phyloP scores from a whole-genome alignment of 2,797 vertebrate genomes.

The Varecia variegata region DNA sequence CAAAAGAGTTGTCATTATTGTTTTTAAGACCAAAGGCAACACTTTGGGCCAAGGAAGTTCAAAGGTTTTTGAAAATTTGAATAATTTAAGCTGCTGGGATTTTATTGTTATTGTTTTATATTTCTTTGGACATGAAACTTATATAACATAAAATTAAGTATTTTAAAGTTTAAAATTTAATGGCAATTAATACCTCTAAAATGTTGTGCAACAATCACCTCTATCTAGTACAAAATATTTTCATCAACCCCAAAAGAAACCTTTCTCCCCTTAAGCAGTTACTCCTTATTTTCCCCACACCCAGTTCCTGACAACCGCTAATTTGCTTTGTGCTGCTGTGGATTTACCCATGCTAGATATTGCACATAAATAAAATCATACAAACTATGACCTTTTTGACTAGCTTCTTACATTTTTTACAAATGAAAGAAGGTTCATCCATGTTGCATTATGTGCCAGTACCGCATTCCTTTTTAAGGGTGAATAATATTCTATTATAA shows the following conservation, averaged over 20 bases:
- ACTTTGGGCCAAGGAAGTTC: background rate
- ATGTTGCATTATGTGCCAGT: background rate
- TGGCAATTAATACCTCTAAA: background rate
- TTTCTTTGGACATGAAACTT: background rate
- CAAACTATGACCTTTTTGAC: background rate
- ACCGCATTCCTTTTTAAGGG: background rate
- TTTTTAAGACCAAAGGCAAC: background rate
- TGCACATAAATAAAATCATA: background rate
- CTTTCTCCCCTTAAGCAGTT: background rate
- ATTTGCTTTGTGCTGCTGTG: background rate
- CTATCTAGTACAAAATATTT: background rate
- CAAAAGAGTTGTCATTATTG: background rate
- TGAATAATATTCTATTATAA: background rate
- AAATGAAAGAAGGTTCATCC: background rate
- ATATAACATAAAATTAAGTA: background rate
- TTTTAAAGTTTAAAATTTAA: background rate
- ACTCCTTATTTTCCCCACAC: background rate
- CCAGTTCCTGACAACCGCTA: background rate
- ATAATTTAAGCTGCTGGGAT: background rate
- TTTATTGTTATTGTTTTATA: background rate
- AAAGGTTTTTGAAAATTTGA: background rate
- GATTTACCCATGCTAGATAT: background rate
- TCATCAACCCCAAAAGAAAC: background rate
- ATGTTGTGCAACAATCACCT: background rate
- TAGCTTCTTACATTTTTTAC: background rate